A percentile compares a stretch with the other conserved stretches of the same genome.
Evolutionary conservation across 2,113 vertebrate species (phyloP).

Genomic region (Acrocephalus kingi): DNA sequence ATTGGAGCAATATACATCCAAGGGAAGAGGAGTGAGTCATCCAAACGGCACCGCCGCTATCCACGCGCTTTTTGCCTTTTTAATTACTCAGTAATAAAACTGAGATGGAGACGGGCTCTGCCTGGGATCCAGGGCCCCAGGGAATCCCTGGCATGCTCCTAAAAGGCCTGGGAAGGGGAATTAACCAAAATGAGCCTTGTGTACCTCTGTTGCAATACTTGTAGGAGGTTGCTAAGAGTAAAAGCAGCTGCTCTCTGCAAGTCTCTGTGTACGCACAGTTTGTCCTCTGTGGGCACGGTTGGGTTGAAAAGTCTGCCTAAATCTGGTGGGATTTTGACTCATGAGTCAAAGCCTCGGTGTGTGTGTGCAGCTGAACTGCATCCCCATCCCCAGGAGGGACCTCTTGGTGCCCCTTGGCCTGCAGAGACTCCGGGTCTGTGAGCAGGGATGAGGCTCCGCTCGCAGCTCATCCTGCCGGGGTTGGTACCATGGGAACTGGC

Average conservation of each 20-base stretch:
- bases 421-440: background rate
- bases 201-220: background rate
- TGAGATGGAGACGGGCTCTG: background rate
- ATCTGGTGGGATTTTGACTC: background rate
- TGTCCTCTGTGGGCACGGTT: background rate
- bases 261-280: background rate
- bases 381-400: background rate
- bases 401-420: background rate
- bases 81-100: constrained; percentile 5
- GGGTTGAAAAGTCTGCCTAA: background rate
- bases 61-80: background rate
- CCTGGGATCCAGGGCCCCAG: background rate
- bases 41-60: background rate
- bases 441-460: background rate
- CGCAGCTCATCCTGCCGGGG: background rate
- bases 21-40: constrained; percentile 26
- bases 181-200: background rate
- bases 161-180: background rate
- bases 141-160: background rate
- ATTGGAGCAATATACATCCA: background rate
- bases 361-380: background rate
- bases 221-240: background rate
- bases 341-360: background rate
- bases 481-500: constrained; percentile 31
- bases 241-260: background rate